Conservation (phyloP, 30 jellyfish, hydroid and myxozoan genomes). For the Mastigias papua region DNA sequence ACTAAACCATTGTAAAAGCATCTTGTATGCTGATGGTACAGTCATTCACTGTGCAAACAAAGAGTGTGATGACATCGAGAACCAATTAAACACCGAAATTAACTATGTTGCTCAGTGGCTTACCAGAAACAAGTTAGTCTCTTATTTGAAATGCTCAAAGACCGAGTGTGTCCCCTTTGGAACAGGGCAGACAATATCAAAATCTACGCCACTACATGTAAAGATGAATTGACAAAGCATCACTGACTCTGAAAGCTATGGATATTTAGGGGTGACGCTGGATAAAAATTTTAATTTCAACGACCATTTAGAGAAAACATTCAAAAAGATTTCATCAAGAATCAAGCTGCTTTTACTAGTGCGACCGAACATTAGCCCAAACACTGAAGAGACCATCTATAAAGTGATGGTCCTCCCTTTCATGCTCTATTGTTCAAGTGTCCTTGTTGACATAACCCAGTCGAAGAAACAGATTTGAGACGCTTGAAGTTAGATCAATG, state of each 20-base stretch:
- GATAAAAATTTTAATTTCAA: conserved; percentile 1
- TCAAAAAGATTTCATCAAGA: conserved; percentile 6
- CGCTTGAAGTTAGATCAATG: neutral
- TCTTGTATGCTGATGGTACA: neutral
- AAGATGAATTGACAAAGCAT: neutral
- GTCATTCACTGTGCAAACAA: neutral
- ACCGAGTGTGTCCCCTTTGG: neutral
- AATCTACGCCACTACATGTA: neutral
- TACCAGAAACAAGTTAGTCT: neutral
- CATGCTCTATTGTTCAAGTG: neutral
- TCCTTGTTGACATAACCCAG: conserved; percentile 15
- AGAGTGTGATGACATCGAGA: too few species aligned
- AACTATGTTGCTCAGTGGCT: conserved; percentile 16
- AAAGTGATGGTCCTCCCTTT: neutral
- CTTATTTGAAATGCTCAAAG: neutral
- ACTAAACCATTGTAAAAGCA: too few species aligned
- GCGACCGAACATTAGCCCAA: neutral
- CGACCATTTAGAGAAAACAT: neutral
- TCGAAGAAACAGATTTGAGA: neutral
- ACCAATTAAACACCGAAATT: too few species aligned
- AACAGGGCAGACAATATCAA: neutral
- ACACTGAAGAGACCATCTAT: neutral
- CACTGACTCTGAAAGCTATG: neutral
- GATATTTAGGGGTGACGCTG: neutral
- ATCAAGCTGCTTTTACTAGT: neutral